Percentiles rank a stretch among this genome's conserved stretches.
Conservation (phyloP, 1,140 invertebrate species). For the Trichomalopsis sarcophagae region DNA sequence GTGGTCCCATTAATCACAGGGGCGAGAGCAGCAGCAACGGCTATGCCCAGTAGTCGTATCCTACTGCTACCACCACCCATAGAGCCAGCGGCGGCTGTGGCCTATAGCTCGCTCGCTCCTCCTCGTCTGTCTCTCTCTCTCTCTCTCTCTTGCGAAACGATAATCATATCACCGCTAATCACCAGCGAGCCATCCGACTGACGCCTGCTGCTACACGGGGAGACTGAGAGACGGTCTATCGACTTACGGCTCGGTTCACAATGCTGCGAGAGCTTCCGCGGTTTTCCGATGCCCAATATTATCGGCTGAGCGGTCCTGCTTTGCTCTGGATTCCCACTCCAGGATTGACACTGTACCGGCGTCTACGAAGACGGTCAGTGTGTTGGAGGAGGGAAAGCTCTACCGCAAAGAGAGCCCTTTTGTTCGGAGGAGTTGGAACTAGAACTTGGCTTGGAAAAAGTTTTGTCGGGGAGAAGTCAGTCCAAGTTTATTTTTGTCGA, state of each 20-base stretch:
- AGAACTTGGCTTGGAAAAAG: too few relatives aligned
- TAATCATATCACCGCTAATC: conserved; percentile 51
- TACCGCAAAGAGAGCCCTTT: background rate
- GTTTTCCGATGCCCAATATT: conserved; percentile 7
- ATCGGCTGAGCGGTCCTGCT: background rate
- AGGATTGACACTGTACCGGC: background rate
- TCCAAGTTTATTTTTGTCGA: too few relatives aligned
- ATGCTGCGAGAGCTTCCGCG: conserved; percentile 23
- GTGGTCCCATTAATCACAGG: conserved; percentile 45
- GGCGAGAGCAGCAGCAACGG: conserved; percentile 37
- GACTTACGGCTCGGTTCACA: conserved; percentile 34
- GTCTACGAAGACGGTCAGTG: background rate
- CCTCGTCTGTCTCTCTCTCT: conserved; percentile 7
- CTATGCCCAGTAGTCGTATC: background rate
- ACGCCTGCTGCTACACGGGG: background rate
- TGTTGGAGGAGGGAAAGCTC: background rate
- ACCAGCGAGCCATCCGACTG: conserved; percentile 21
- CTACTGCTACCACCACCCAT: background rate
- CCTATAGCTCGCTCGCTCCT: background rate
- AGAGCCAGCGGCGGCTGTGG: background rate
- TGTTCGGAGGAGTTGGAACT: too few relatives aligned
- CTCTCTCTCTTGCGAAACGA: conserved; percentile 30
- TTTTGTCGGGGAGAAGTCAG: too few relatives aligned
- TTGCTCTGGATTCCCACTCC: background rate
- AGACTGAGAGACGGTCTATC: conserved; percentile 4